phyloP scores from a whole-genome alignment of 2,797 vertebrate genomes.

The Chelon auratus region DNA sequence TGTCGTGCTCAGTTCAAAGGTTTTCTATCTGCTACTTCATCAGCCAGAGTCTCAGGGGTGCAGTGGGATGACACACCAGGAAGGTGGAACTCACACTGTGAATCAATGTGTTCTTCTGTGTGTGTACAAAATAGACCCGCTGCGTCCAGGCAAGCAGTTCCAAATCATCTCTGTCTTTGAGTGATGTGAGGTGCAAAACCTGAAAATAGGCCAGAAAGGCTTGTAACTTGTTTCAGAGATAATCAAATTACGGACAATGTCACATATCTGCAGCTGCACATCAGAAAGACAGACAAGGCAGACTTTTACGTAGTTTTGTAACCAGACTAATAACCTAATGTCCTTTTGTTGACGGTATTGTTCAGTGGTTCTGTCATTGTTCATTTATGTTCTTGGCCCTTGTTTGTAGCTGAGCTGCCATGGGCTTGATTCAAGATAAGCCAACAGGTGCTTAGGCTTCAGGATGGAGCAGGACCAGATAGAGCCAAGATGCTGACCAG shows the following conservation, averaged over 20 bases:
- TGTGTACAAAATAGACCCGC: constrained; percentile 34
- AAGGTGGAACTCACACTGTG: constrained; percentile 36
- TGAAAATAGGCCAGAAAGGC: constrained; percentile 50
- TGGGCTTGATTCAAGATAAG: not conserved
- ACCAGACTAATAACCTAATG: not conserved
- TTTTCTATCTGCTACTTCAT: constrained; percentile 69
- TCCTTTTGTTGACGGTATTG: not conserved
- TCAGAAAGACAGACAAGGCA: not conserved
- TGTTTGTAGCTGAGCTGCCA: not conserved
- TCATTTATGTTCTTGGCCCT: not conserved
- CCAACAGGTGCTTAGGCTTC: not conserved
- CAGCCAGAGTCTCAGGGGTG: constrained; percentile 60
- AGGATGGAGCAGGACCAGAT: not conserved
- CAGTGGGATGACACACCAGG: constrained; percentile 57
- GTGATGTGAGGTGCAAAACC: constrained; percentile 25
- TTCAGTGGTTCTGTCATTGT: not conserved
- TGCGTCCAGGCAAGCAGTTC: not conserved
- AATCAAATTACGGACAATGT: not conserved
- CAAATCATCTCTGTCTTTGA: constrained; percentile 21
- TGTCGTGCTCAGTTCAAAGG: constrained; percentile 57
- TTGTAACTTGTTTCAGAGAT: constrained; percentile 51
- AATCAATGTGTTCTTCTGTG: constrained; percentile 43
- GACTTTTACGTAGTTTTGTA: not conserved
- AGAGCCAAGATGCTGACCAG: not conserved
- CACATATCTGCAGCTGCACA: constrained; percentile 13